Conservation (phyloP, 2,797 vertebrate species). For the Lepus oiostolus region DNA sequence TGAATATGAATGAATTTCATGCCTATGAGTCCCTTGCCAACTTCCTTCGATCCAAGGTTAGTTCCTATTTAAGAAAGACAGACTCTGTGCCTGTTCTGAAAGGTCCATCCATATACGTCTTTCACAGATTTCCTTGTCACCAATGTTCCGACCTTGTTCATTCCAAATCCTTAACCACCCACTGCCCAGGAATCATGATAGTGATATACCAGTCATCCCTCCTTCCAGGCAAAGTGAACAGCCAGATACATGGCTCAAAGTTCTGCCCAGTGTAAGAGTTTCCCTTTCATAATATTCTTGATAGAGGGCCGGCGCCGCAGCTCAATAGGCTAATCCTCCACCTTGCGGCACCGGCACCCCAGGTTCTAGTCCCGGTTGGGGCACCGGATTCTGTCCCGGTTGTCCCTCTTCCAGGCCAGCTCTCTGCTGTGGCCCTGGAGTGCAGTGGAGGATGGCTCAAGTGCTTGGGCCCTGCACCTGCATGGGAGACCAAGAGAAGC, state of each 20-base stretch:
- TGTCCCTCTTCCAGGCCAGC: too few species aligned
- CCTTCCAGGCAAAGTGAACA: neutral
- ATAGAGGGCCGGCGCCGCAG: too few species aligned
- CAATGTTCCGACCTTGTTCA: neutral
- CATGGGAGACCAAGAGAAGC: too few species aligned
- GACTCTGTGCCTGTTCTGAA: neutral
- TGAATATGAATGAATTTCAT: neutral
- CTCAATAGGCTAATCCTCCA: too few species aligned
- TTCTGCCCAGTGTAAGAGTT: neutral
- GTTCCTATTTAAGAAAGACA: neutral
- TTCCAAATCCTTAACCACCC: neutral
- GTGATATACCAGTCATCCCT: neutral
- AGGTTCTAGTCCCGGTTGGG: too few species aligned
- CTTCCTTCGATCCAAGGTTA: neutral
- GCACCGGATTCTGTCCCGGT: too few species aligned
- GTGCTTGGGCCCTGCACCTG: too few species aligned
- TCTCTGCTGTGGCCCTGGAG: too few species aligned
- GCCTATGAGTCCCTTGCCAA: neutral
- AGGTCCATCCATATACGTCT: neutral
- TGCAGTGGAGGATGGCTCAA: too few species aligned
- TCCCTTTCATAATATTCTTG: neutral
- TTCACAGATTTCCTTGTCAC: neutral
- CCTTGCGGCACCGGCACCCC: too few species aligned
- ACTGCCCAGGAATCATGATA: neutral
- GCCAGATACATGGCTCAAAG: neutral